Evolutionary conservation across 2,888 invertebrate species (phyloP).

Genomic region (Bruchidius siliquastri): DNA sequence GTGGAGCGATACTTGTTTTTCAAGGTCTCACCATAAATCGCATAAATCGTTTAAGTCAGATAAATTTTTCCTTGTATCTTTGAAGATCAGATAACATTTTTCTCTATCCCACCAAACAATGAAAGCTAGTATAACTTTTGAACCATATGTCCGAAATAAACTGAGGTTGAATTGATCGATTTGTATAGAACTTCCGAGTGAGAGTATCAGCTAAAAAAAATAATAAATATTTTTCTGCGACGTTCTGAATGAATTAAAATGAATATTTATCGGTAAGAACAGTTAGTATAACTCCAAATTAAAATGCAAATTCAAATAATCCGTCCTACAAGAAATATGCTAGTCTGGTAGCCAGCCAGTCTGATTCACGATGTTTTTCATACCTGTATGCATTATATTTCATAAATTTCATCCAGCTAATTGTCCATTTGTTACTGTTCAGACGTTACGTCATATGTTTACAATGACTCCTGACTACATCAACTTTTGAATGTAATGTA

Average conservation of each 20-base stretch:
- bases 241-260: not conserved
- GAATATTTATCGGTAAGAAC: not conserved
- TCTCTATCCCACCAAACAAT: no score
- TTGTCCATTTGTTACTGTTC: not conserved
- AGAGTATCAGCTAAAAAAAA: no score
- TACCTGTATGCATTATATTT: not conserved
- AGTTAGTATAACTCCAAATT: not conserved
- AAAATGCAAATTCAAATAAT: not conserved
- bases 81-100: no score
- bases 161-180: no score
- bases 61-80: no score
- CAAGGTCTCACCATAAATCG: no score
- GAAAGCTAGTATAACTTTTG: no score
- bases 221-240: not conserved
- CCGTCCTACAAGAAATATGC: not conserved
- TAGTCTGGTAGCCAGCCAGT: not conserved
- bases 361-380: not conserved
- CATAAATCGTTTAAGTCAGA: no score
- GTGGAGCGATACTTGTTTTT: no score
- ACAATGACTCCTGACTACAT: not conserved
- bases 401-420: not conserved
- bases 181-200: no score
- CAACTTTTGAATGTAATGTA: not conserved
- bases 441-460: not conserved
- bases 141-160: no score